Evolutionary conservation across 2,113 vertebrate genomes (phyloP).

Genomic region (Pongo pygmaeus): DNA sequence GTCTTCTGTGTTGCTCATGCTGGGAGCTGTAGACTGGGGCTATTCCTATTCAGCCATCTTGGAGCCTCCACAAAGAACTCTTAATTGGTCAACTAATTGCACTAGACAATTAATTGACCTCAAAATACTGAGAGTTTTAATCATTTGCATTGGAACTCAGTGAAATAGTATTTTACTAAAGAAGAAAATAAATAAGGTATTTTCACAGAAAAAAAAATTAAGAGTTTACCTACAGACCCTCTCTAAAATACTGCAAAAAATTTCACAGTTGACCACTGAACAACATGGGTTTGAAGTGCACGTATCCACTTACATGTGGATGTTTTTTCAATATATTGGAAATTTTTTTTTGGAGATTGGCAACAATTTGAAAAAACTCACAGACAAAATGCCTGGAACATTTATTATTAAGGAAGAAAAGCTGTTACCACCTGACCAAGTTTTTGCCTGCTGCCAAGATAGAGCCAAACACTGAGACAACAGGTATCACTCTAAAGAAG

Average conservation of each 20-base stretch:
- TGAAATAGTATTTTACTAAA: background rate
- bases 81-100: background rate
- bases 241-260: background rate
- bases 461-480: no score
- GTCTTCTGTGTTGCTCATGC: no score
- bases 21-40: no score
- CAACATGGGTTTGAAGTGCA: background rate
- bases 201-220: background rate
- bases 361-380: background rate
- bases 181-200: background rate
- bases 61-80: no score
- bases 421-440: no score
- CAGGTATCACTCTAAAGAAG: no score
- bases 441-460: no score
- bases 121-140: background rate
- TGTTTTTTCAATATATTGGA: background rate
- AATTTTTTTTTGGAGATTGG: background rate
- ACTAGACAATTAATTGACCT: background rate
- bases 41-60: no score
- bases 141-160: background rate
- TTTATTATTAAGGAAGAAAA: background rate
- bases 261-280: background rate
- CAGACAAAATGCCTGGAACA: background rate
- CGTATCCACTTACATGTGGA: background rate
- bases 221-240: background rate